Evolutionary conservation across 2,888 invertebrate species (phyloP).

Genomic region (Epirrita christyi): DNA sequence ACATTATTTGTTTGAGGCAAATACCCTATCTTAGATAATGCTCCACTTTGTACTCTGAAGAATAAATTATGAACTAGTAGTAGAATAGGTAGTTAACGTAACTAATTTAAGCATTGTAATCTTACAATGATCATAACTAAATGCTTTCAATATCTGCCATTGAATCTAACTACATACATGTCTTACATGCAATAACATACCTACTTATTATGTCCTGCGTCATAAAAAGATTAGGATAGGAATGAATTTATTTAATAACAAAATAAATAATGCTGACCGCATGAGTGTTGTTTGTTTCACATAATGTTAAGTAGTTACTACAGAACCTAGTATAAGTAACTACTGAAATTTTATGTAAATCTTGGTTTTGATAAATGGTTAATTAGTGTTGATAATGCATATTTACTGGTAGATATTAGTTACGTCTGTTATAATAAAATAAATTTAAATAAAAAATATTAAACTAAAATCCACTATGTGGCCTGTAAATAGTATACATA

Average conservation of each 20-base stretch:
- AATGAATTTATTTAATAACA: not conserved
- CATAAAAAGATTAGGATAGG: not conserved
- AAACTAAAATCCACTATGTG: too few species aligned
- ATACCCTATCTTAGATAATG: conserved; percentile 6
- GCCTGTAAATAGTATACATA: too few species aligned
- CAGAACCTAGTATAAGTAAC: too few species aligned
- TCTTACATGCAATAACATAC: not conserved
- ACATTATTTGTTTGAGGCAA: not conserved
- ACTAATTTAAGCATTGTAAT: conserved; percentile 9
- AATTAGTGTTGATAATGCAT: too few species aligned
- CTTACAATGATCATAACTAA: conserved; percentile 25
- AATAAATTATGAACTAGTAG: conserved; percentile 22
- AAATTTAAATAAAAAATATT: too few species aligned
- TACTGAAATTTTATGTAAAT: too few species aligned
- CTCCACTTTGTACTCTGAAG: conserved; percentile 18
- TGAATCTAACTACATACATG: not conserved
- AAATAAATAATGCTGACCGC: not conserved
- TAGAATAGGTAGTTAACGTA: conserved; percentile 8
- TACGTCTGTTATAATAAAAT: too few species aligned
- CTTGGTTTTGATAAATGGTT: too few species aligned
- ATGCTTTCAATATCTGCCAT: conserved; percentile 1
- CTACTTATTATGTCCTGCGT: not conserved
- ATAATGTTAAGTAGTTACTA: too few species aligned
- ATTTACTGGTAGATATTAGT: too few species aligned
- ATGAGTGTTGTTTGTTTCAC: too few species aligned